Evolutionary conservation across 1,140 invertebrate genomes (phyloP).

Genomic region (Drosophila ironensis): DNA sequence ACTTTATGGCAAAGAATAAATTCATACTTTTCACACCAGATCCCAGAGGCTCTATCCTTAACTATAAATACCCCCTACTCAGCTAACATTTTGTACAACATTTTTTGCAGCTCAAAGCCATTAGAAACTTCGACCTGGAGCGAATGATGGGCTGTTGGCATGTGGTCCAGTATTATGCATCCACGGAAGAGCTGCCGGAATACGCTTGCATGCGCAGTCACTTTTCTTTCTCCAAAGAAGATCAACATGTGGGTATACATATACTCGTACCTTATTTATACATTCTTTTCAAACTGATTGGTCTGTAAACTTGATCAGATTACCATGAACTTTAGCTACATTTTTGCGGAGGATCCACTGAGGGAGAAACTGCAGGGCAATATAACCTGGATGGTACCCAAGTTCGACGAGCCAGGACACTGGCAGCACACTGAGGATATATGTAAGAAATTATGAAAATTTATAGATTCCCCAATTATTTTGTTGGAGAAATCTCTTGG

Average conservation of each 20-base stretch:
- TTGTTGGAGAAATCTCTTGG: no score
- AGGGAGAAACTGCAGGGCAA: conserved; percentile 90
- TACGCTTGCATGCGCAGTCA: conserved; percentile 92
- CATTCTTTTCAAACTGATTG: background rate
- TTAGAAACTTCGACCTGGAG: conserved; percentile 83
- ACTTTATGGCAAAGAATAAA: no score
- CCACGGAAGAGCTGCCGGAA: conserved; percentile 90
- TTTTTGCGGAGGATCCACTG: conserved; percentile 90
- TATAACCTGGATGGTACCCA: conserved; percentile 92
- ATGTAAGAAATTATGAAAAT: conserved; percentile 85
- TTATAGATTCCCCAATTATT: no score
- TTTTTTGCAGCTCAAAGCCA: conserved; percentile 82
- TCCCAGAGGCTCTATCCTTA: no score
- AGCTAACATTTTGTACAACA: no score
- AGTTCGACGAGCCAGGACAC: conserved; percentile 87
- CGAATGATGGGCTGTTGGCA: conserved; percentile 89
- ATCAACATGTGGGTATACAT: conserved; percentile 63
- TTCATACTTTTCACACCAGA: no score
- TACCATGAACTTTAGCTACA: conserved; percentile 93
- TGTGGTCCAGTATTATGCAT: conserved; percentile 93
- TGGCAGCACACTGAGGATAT: conserved; percentile 92
- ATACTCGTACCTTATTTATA: background rate
- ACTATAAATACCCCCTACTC: no score
- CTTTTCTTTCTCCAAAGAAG: conserved; percentile 83
- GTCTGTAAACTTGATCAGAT: conserved; percentile 83